Conservation (phyloP, 2,888 invertebrate genomes). For the Monoplex corrugatus region DNA sequence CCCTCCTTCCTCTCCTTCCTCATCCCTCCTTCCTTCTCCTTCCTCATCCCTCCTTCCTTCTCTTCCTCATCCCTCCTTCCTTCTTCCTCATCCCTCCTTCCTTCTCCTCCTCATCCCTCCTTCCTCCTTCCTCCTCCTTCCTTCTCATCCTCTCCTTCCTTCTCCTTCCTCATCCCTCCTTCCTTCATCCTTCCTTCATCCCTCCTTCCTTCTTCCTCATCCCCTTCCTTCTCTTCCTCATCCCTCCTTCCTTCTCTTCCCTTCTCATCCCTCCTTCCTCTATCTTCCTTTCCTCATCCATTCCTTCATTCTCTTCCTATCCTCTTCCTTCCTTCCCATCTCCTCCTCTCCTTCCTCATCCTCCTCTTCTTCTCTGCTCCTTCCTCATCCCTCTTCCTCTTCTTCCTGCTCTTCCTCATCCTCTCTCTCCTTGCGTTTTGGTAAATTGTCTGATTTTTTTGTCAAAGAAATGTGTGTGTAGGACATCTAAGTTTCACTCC, state of each 20-base stretch:
- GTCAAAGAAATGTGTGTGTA: too few species aligned
- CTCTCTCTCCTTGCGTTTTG: neutral
- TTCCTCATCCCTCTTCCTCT: neutral
- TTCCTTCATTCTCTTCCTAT: neutral
- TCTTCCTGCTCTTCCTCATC: neutral
- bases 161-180: neutral
- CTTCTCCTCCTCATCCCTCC: neutral
- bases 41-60: neutral
- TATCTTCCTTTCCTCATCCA: neutral
- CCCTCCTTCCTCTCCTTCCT: neutral
- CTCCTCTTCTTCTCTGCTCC: neutral
- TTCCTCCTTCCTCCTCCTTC: neutral
- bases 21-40: too few species aligned
- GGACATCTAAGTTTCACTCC: neutral
- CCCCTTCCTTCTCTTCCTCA: neutral
- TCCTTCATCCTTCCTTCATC: neutral
- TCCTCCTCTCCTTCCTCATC: neutral
- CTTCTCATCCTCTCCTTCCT: neutral
- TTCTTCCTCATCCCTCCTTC: neutral
- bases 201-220: neutral
- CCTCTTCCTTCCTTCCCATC: neutral
- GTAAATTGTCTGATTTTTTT: neutral
- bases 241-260: neutral
- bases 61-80: neutral
- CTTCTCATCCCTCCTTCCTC: neutral